A percentile compares a stretch with the other conserved stretches of the same genome.
These are phyloP conservation scores for Heliconius aoede DNA, from an alignment of 2,888 invertebrate genomes.

Conservation along the genomic window DNA sequence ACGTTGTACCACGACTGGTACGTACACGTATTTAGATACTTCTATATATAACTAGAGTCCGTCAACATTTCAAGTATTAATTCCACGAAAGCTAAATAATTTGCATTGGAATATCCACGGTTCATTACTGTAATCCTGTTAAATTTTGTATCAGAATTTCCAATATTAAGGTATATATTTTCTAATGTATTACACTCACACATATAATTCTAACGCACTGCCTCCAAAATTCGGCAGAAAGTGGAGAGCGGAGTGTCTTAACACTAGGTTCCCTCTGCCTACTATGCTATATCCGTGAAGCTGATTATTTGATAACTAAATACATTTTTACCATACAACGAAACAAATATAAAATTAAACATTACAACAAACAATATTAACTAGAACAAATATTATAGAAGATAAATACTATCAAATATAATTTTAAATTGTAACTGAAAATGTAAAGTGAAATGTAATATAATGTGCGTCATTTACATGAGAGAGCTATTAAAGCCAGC, in stretches of 20 bases:
- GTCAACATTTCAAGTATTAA: slow-evolving; percentile 8
- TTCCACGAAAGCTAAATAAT: slow-evolving; percentile 11
- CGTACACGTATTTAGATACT: not conserved
- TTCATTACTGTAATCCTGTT: slow-evolving; percentile 13
- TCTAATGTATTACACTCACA: too few relatives aligned
- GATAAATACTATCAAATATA: not conserved
- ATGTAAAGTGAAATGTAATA: not conserved
- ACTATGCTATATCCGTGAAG: too few relatives aligned
- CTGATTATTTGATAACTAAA: too few relatives aligned
- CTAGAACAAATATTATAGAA: not conserved
- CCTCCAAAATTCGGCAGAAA: too few relatives aligned
- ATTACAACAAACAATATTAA: not conserved
- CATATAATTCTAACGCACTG: too few relatives aligned
- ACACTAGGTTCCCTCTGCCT: too few relatives aligned
- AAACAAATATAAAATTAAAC: not conserved
- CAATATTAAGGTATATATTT: not conserved
- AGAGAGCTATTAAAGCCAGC: slow-evolving; percentile 16
- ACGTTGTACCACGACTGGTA: too few relatives aligned
- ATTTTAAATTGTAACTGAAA: not conserved
- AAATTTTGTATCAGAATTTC: slow-evolving; percentile 10
- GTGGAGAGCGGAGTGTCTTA: too few relatives aligned
- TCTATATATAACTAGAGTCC: not conserved
- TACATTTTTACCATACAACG: too few relatives aligned
- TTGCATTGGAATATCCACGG: slow-evolving; percentile 20
- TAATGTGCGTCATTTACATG: slow-evolving; percentile 9